Base-by-base conservation (phyloP, 2,797 vertebrate species). In the Geotrypetes seraphini region DNA sequence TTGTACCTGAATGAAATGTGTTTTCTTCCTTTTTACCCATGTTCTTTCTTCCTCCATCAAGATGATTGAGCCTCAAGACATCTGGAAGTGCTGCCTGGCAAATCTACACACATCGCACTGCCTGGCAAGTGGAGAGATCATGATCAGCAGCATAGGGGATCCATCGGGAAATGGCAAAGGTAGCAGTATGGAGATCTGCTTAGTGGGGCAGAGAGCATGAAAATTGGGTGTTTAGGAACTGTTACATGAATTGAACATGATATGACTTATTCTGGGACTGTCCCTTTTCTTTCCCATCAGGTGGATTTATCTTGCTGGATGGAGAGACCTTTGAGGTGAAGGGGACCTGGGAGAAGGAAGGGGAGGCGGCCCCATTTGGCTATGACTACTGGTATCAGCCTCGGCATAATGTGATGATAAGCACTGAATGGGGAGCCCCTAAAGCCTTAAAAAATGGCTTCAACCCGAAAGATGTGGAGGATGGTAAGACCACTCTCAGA, bases 381-480 rank as follows among this genome's bases (percentile, higher is more conserved):
- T 97, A 95, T 1, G 92, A 97, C 60, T 96, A 96, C 79, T 97
- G 93, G 93, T 97, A 96, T 57, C 93, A 97, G 28, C 93, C 93
- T 0, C 77, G 81, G 3, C 90, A 94, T 69, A 92, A 95, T 0
- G 88, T 96, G 61, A 86, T 96, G 84, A 72, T 97, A 42, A 97
- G 93, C 77, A 84, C 83, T 0, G 91, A 92, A 10, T 96, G 90
- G 92, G 89, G 85, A 0, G 14, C 63, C 0, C 92, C 92, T 2
- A 91, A 86, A 25, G 60, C 59, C 21, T 19, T 93, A 3, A 51
- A 12, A 1, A 1, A 57, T 0, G 89, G 92, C 1, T 96, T 97
- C 25, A 69, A 85, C 29, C 82, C 79, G 0, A 63, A 55, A 3
- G 76, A 97, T 1, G 45, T 91, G 5, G 51, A 69, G 27, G 80